phyloP scores from a whole-genome alignment of 1,140 invertebrate species.

The Nasonia vitripennis region DNA sequence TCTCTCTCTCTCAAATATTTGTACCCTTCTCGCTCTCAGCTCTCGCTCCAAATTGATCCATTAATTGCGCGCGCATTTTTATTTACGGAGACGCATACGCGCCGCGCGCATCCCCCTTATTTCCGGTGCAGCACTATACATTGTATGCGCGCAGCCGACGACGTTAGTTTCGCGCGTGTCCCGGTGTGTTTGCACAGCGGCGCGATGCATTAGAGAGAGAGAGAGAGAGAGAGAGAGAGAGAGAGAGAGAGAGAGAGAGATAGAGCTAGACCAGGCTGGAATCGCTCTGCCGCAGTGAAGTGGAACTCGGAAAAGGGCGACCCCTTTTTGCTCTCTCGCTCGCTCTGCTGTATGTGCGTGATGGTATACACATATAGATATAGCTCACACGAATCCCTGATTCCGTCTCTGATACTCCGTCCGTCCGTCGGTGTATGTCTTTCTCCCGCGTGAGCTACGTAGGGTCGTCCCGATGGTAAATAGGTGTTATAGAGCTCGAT shows the following conservation, averaged over 20 bases:
- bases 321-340: neutral
- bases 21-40: neutral
- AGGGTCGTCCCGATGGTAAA: neutral
- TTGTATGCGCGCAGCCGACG: too few species aligned
- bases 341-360: neutral
- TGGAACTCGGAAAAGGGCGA: neutral
- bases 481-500: too few species aligned
- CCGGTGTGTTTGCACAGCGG: neutral
- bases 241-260: too few species aligned
- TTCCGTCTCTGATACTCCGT: neutral
- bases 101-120: neutral
- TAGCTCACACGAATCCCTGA: neutral
- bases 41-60: slow-evolving; percentile 3
- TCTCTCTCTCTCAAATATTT: slow-evolving; percentile 34
- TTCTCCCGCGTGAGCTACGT: neutral
- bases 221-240: too few species aligned
- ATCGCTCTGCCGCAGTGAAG: neutral
- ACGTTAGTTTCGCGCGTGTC: neutral
- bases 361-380: too few species aligned
- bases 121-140: neutral
- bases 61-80: slow-evolving; percentile 26
- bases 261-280: too few species aligned
- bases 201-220: neutral
- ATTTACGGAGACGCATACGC: neutral
- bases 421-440: neutral